A percentile compares a stretch with the other conserved stretches of the same genome.
These are phyloP conservation scores for Ctenoplectra terminalis DNA, from an alignment of 1,140 invertebrate genomes.

Conservation along the genomic window DNA sequence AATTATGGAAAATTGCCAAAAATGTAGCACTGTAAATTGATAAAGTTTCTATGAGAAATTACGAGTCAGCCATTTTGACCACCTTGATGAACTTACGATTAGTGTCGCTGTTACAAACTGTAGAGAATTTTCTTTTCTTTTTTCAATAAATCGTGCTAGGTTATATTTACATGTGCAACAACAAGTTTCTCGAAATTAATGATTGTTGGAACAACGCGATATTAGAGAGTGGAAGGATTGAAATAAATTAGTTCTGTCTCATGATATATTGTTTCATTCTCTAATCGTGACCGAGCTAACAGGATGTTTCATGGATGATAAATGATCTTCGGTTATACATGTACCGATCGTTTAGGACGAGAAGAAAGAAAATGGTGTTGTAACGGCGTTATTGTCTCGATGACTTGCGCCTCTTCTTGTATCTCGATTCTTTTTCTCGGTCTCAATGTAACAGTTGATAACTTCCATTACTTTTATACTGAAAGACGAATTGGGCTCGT, in stretches of 20 bases:
- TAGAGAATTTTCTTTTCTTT: too few relatives aligned
- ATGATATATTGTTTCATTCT: background rate
- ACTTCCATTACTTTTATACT: background rate
- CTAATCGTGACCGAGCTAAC: slow-evolving; percentile 21
- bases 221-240: too few relatives aligned
- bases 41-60: too few relatives aligned
- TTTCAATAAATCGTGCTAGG: too few relatives aligned
- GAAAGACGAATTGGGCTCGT: too few relatives aligned
- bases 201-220: background rate
- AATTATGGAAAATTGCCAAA: too few relatives aligned
- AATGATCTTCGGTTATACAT: slow-evolving; percentile 25
- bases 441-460: background rate
- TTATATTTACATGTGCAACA: too few relatives aligned
- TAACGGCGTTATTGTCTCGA: background rate
- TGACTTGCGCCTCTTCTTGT: background rate
- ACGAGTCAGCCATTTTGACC: too few relatives aligned
- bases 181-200: background rate
- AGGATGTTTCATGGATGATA: slow-evolving; percentile 22
- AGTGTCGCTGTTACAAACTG: too few relatives aligned
- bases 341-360: background rate
- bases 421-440: background rate
- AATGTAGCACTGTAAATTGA: too few relatives aligned
- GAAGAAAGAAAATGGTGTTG: too few relatives aligned
- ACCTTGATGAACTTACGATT: too few relatives aligned
- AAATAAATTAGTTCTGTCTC: slow-evolving; percentile 8